Base-by-base conservation (phyloP, 1,140 invertebrate genomes). In the Eubasilissa regina region DNA sequence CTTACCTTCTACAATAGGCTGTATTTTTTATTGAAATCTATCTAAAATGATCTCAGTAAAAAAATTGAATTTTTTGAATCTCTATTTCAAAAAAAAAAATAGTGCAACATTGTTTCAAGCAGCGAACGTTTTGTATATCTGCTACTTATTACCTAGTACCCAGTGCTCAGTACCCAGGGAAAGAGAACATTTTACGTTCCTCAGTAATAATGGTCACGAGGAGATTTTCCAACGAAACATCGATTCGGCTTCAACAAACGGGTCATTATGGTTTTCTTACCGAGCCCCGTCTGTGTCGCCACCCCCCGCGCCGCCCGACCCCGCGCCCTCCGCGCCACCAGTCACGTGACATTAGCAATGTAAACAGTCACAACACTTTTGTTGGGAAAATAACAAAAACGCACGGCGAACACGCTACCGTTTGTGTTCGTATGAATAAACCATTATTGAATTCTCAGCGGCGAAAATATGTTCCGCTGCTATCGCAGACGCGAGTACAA, bases 371-470 rank as follows among this genome's bases (percentile, higher is more conserved):
- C 66, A 51, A 48, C n/a, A 51, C 45, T 51, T 70, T 51, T 48
- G 60, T 64, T 51, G n/a, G 66, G 66, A 51, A 70, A 70, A 70
- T 70, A 70, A 70, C 66, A 70, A 70, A 35, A 70, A 70, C 66
- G 66, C 66, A n/a, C 44, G 47, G 44, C 66, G 47, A 70, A 70
- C 66, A 70, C 47, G 66, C 66, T 70, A 70, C 66, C 66, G 66
- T 48, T 70, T 70, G 66, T 70, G 47, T 17, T 48, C 66, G 25
- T 19, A 70, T 70, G 66, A 70, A 70, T 70, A 70, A 70, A 70
- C 66, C 66, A 70, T 70, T 51, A 64, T 70, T 51, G 66, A 51
- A 51, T 51, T 70, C 66, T 70, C 66, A 70, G 47, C 17, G 15
- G 58, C 45, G 66, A 47, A 35, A 64, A 35, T 64, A 25, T 64